Evolutionary conservation across 2,888 invertebrate genomes (phyloP).

Genomic region (Criorhina ranunculi): DNA sequence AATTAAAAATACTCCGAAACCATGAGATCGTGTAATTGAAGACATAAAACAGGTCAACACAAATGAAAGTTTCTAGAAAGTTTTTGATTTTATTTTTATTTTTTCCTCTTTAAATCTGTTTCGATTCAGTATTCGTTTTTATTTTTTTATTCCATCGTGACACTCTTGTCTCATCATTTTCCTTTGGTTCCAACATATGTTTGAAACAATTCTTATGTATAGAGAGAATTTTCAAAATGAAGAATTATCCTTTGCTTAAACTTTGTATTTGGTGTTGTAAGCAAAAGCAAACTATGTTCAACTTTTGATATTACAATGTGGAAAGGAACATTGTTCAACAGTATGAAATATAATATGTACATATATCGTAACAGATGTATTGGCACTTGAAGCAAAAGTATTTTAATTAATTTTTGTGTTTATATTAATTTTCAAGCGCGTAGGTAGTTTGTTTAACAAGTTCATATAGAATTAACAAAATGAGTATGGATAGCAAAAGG

Average conservation of each 20-base stretch:
- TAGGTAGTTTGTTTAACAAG: background rate
- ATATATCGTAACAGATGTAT: slow-evolving; percentile 10
- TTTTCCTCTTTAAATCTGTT: no score
- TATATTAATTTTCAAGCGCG: slow-evolving; percentile 9
- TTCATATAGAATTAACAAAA: no score
- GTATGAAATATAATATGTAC: no score
- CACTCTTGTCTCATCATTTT: no score
- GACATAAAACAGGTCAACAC: background rate
- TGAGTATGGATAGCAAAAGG: no score
- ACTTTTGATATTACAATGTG: background rate
- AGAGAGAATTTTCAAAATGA: no score
- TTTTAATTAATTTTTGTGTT: slow-evolving; percentile 41
- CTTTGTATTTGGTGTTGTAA: slow-evolving; percentile 32
- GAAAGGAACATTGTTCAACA: no score
- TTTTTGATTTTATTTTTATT: no score
- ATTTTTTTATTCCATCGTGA: no score
- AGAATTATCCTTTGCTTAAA: slow-evolving; percentile 12
- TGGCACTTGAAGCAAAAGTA: slow-evolving; percentile 27
- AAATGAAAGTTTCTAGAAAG: background rate
- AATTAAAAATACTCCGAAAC: slow-evolving; percentile 38
- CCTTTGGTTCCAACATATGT: no score
- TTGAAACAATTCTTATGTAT: no score
- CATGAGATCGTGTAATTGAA: slow-evolving; percentile 21
- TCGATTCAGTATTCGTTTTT: no score
- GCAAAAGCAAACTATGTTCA: slow-evolving; percentile 4